phyloP scores from a whole-genome alignment of 2,797 vertebrate species.

The Oryzias dopingdopingensis region DNA sequence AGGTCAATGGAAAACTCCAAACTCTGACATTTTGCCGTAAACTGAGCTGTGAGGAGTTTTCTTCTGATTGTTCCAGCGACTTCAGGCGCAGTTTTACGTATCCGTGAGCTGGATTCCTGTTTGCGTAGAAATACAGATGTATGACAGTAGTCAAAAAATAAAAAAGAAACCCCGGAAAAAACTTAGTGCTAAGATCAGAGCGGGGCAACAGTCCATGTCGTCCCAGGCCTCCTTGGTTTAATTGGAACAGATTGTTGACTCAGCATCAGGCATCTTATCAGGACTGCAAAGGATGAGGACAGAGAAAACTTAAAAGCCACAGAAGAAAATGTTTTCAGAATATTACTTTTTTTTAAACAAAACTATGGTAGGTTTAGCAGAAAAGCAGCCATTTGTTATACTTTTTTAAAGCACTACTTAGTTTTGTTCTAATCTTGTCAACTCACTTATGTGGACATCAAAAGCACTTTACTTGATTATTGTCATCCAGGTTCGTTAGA shows the following conservation, averaged over 20 bases:
- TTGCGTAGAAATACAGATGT: slow-evolving; percentile 38
- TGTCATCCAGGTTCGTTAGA: too few relatives aligned
- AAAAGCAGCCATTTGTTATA: too few relatives aligned
- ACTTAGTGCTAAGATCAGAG: slow-evolving; percentile 8
- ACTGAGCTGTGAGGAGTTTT: slow-evolving; percentile 29
- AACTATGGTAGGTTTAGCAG: too few relatives aligned
- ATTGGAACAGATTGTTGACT: slow-evolving; percentile 66
- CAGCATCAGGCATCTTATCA: slow-evolving; percentile 62
- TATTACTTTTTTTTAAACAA: too few relatives aligned
- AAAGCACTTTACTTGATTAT: too few relatives aligned
- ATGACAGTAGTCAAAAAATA: slow-evolving; percentile 5
- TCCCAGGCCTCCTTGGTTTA: slow-evolving; percentile 55
- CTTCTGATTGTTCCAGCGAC: slow-evolving; percentile 46
- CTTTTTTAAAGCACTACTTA: too few relatives aligned
- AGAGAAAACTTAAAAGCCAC: slow-evolving; percentile 50
- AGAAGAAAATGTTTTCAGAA: neutral
- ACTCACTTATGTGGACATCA: too few relatives aligned
- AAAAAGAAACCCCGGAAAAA: neutral
- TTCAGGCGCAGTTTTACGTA: slow-evolving; percentile 22
- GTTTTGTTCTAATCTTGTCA: too few relatives aligned
- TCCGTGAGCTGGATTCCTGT: slow-evolving; percentile 22
- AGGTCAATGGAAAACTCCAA: slow-evolving; percentile 70
- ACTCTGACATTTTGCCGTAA: slow-evolving; percentile 27
- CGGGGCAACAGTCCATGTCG: slow-evolving; percentile 69
- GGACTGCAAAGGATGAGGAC: slow-evolving; percentile 40